Conservation (phyloP, 2,797 vertebrate species). For the Eulemur mongoz region DNA sequence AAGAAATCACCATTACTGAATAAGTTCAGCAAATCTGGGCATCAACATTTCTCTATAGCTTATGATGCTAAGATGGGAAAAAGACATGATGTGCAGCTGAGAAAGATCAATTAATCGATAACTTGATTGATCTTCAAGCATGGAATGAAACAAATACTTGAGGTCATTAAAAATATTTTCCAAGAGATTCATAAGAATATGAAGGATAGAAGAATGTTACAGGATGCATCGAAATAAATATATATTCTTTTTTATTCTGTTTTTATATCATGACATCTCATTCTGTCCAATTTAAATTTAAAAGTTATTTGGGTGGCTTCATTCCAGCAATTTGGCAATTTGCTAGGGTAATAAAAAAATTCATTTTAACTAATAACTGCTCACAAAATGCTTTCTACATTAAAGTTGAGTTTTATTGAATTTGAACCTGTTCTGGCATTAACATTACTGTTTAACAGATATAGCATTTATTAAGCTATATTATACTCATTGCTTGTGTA, state of each 20-base stretch:
- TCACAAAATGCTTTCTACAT: slow-evolving; percentile 72
- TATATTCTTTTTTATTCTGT: slow-evolving; percentile 1
- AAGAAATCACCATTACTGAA: neutral
- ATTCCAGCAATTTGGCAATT: slow-evolving; percentile 67
- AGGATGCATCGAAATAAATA: slow-evolving; percentile 4
- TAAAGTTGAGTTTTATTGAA: slow-evolving; percentile 58
- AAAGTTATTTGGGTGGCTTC: slow-evolving; percentile 71
- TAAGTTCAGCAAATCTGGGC: neutral
- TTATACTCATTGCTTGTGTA: slow-evolving; percentile 15
- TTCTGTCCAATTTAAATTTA: slow-evolving; percentile 60
- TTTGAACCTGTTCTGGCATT: slow-evolving; percentile 53
- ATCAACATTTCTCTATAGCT: neutral
- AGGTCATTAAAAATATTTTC: neutral
- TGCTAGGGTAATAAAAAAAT: slow-evolving; percentile 66
- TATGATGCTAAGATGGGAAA: neutral
- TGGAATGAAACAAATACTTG: neutral
- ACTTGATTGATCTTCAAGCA: neutral
- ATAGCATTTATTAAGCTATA: neutral
- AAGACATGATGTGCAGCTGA: neutral
- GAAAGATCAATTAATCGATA: neutral
- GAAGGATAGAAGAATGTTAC: slow-evolving; percentile 6
- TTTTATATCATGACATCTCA: neutral
- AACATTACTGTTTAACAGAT: slow-evolving; percentile 27
- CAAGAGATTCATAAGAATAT: neutral
- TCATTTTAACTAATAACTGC: slow-evolving; percentile 76